Conservation (phyloP, 2,797 vertebrate genomes). For the Enteromius trimaculatus region DNA sequence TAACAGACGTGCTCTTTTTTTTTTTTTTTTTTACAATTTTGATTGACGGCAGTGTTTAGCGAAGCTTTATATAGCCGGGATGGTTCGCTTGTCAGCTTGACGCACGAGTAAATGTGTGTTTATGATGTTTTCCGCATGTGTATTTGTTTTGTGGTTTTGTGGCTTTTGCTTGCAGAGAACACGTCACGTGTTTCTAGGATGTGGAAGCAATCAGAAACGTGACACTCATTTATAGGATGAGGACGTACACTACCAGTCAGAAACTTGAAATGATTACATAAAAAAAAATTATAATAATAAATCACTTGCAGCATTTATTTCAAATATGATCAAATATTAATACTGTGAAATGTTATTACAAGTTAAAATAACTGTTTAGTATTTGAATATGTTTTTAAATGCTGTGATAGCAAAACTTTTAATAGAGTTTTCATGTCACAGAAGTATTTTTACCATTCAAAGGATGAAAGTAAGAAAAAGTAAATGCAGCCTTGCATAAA, state of each 20-base stretch:
- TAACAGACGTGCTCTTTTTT: not conserved
- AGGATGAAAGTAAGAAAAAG: not conserved
- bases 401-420: not conserved
- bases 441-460: not conserved
- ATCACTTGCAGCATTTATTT: not conserved
- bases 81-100: conserved; percentile 27
- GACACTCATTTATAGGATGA: not conserved
- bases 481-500: not conserved
- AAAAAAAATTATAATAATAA: not conserved
- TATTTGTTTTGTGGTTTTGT: conserved; percentile 29
- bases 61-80: conserved; percentile 6
- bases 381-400: not conserved
- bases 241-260: not conserved
- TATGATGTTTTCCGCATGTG: not conserved
- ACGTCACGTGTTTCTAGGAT: conserved; percentile 8
- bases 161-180: conserved; percentile 19
- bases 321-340: not conserved
- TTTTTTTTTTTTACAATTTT: not conserved
- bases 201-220: not conserved
- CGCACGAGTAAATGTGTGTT: conserved; percentile 16
- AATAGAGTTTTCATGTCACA: not conserved
- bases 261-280: not conserved
- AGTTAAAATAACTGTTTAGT: not conserved
- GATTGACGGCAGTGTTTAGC: conserved; percentile 20
- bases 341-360: not conserved